These are phyloP conservation scores for Spicauda simplicius DNA, from an alignment of 2,888 invertebrate species.

Conservation along the genomic window DNA sequence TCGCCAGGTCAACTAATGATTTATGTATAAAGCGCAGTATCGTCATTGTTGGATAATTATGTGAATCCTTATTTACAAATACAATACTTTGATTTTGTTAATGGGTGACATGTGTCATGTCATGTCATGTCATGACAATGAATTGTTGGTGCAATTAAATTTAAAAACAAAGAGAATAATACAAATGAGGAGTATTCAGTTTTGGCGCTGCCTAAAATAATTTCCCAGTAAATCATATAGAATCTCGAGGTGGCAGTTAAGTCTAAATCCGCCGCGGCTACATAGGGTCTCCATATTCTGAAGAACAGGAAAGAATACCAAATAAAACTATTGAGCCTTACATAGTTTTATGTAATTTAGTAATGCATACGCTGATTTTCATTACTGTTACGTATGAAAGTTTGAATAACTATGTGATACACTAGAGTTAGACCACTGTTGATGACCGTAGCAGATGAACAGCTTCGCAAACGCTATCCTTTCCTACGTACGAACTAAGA, in stretches of 20 bases:
- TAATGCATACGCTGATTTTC: too few relatives aligned
- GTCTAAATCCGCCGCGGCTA: slow-evolving; percentile 43
- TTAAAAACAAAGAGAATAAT: not conserved
- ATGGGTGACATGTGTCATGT: too few relatives aligned
- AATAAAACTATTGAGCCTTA: not conserved
- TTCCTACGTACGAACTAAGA: not conserved
- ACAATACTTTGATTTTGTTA: too few relatives aligned
- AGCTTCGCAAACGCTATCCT: not conserved
- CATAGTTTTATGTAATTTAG: too few relatives aligned
- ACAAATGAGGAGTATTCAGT: not conserved
- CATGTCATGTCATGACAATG: too few relatives aligned
- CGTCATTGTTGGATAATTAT: not conserved
- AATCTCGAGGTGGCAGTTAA: slow-evolving; percentile 42
- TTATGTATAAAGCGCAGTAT: not conserved
- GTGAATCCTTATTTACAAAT: not conserved
- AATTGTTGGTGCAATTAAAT: too few relatives aligned
- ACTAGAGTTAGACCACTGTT: too few relatives aligned
- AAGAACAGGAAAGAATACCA: not conserved
- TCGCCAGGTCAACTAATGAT: not conserved
- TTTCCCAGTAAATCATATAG: slow-evolving; percentile 46
- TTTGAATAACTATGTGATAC: too few relatives aligned
- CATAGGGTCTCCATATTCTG: slow-evolving; percentile 18
- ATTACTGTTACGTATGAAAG: too few relatives aligned
- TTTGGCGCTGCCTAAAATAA: slow-evolving; percentile 19
- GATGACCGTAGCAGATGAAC: too few relatives aligned